Percentiles rank a stretch among this genome's conserved stretches.
phyloP scores from a whole-genome alignment of 2,113 vertebrate species.

The Podocnemis expansa region DNA sequence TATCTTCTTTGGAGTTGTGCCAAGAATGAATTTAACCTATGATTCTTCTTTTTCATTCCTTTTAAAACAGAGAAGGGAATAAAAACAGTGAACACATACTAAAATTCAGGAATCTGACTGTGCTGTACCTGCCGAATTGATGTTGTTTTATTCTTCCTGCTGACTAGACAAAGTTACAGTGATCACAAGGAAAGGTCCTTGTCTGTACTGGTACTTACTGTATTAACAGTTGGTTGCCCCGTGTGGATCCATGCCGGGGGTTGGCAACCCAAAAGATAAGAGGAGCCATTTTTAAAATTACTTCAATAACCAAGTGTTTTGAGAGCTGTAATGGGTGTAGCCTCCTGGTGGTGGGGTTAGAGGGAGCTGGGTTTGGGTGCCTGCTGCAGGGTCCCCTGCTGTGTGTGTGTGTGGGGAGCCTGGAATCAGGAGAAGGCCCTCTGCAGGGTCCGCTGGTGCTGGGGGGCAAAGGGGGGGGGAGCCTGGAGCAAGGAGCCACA shows the following conservation, averaged over 20 bases:
- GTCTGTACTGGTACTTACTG: constrained; percentile 13
- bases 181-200: neutral
- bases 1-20: neutral
- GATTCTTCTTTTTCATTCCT: neutral
- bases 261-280: too few relatives aligned
- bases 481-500: too few relatives aligned
- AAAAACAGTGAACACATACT: neutral
- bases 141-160: neutral
- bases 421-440: too few relatives aligned
- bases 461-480: too few relatives aligned
- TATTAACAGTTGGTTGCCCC: neutral
- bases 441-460: too few relatives aligned
- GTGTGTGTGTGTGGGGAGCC: too few relatives aligned
- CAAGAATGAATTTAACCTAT: neutral
- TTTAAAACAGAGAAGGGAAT: neutral
- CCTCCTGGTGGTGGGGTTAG: too few relatives aligned
- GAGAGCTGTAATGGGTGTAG: too few relatives aligned
- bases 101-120: neutral
- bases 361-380: too few relatives aligned
- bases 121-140: neutral
- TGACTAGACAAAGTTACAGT: neutral
- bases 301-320: too few relatives aligned
- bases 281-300: too few relatives aligned
- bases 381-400: too few relatives aligned
- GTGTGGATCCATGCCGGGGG: constrained; percentile 47